Base-by-base conservation (phyloP, 2,888 invertebrate species). In the Dryadula phaetusa region DNA sequence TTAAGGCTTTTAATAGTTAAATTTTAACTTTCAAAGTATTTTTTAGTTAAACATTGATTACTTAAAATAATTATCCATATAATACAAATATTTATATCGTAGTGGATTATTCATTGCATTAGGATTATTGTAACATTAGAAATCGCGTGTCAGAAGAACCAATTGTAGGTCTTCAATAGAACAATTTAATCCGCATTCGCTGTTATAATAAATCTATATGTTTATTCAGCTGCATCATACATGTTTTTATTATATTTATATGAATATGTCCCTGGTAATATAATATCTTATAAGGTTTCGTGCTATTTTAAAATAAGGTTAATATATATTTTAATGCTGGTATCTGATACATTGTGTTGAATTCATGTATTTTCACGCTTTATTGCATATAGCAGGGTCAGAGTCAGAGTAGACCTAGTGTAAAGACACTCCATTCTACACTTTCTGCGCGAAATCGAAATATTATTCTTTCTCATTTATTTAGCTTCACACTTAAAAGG, bases 141-240 rank as follows among this genome's bases (percentile, higher is more conserved):
- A n/a, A 37, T 40, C 22, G 16, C 56, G 25, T 37, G 47, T 47
- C 16, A 28, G 25, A 28, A 47, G 22, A 28, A 37, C 47, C 40
- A 14, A 34, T 49, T 64, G 47, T 64, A 40, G 47, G 64, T 58
- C 64, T 64, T 64, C 64, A n/a, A 46, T 58, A 34, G 49, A 49
- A 58, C 34, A 47, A 46, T 34, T 58, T 49, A 58, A 56, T 64
- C 56, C 47, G n/a, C 25, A 16, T 44, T 42, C n/a, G 7, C 42
- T 28, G 16, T 44, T 58, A 58, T 46, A 42, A 60, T 56, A 56
- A 8, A 10, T 60, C 3, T 44, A 10, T 32, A 7, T 37, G n/a
- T 56, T 18, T 18, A 60, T 44, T 60, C 32, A 16, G 44, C 44
- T 46, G 60, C 58, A 58, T 28, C 1, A 44, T 32, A 56, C 14